phyloP scores from a whole-genome alignment of 2,113 vertebrate genomes.

The human (Homo sapiens) region GRCh38 chr3:39010001-39010500 shows the following conservation, averaged over 20 bases:
- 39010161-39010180: not conserved
- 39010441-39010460: too few species aligned
- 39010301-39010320: not conserved
- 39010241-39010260: not conserved
- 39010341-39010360: not conserved
- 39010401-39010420: too few species aligned
- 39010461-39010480: too few species aligned
- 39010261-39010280: not conserved
- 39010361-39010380: not conserved
- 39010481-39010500: too few species aligned
- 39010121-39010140: not conserved
- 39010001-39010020: not conserved
- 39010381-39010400: too few species aligned
- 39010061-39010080: not conserved
- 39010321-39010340: slow-evolving; percentile 18
- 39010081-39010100: not conserved
- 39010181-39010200: not conserved
- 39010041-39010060: not conserved
- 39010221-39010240: not conserved
- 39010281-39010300: not conserved
- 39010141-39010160: not conserved
- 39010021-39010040: not conserved
- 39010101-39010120: not conserved
- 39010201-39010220: not conserved
- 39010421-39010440: too few species aligned